Percentiles rank a stretch among this genome's conserved stretches.
Conservation (phyloP, 2,113 vertebrate species). For the Lethenteron camtschaticum region DNA sequence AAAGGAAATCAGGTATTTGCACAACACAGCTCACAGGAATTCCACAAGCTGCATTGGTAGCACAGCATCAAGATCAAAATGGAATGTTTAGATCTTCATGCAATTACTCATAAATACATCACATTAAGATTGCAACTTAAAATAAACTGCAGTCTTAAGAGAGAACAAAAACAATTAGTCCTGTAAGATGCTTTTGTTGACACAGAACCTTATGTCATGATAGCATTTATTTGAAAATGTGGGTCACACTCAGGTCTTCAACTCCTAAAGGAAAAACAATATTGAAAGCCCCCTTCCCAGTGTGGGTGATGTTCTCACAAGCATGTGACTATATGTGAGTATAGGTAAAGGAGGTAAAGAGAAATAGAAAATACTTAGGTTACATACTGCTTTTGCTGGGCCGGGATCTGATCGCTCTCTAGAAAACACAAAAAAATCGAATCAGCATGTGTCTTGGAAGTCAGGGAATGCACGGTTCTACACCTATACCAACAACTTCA, state of each 20-base stretch:
- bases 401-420: constrained; percentile 1
- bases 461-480: not conserved
- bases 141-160: too few relatives aligned
- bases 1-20: too few relatives aligned
- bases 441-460: not conserved
- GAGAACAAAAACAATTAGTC: too few relatives aligned
- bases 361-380: constrained; percentile 2
- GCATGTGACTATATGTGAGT: not conserved
- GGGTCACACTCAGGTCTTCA: not conserved
- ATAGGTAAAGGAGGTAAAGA: not conserved
- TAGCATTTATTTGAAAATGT: not conserved
- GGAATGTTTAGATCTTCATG: too few relatives aligned
- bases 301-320: not conserved
- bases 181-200: too few relatives aligned
- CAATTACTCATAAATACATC: too few relatives aligned
- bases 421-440: not conserved
- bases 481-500: too few relatives aligned
- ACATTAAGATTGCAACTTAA: too few relatives aligned
- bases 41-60: too few relatives aligned
- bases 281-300: not conserved
- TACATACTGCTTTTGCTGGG: constrained; percentile 4
- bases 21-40: too few relatives aligned
- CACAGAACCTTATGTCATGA: too few relatives aligned
- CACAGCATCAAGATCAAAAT: too few relatives aligned
- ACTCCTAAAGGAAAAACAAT: not conserved